Evolutionary conservation across 2,888 invertebrate species (phyloP).

Genomic region (Muschampia plurimacula): DNA sequence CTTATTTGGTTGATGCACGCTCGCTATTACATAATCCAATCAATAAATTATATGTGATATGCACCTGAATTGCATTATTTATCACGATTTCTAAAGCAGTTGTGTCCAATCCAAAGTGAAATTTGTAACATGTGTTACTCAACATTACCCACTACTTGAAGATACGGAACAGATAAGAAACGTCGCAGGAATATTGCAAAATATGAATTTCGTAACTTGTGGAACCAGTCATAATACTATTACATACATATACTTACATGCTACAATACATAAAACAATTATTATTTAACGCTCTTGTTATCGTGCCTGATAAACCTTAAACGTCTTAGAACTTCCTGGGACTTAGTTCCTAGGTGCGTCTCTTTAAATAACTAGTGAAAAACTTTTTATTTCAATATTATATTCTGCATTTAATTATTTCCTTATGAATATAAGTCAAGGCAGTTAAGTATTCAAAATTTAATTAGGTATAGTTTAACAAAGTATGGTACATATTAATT

Average conservation of each 20-base stretch:
- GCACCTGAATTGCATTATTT: slow-evolving; percentile 34
- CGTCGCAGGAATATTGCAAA: slow-evolving; percentile 48
- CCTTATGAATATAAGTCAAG: neutral
- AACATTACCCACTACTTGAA: slow-evolving; percentile 43
- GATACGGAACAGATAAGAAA: slow-evolving; percentile 48
- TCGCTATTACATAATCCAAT: slow-evolving; percentile 11
- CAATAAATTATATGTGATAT: slow-evolving; percentile 22
- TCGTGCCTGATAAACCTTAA: neutral
- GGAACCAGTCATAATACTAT: no score
- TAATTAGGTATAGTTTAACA: no score
- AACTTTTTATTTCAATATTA: neutral
- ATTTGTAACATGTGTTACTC: slow-evolving; percentile 43
- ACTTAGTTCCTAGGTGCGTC: neutral
- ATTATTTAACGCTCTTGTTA: slow-evolving; percentile 6
- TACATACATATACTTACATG: no score
- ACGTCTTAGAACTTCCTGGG: neutral
- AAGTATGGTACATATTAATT: neutral
- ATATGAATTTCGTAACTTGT: slow-evolving; percentile 44
- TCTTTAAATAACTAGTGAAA: neutral
- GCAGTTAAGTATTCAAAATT: neutral
- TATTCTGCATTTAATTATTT: neutral
- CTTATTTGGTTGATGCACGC: slow-evolving; percentile 18
- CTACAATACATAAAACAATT: no score
- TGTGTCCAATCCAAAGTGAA: slow-evolving; percentile 28
- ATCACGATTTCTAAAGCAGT: slow-evolving; percentile 40